Evolutionary conservation across 2,888 invertebrate species (phyloP), one percentile per base, ranked within the genome.

Genomic region (Frankliniella fusca): DNA sequence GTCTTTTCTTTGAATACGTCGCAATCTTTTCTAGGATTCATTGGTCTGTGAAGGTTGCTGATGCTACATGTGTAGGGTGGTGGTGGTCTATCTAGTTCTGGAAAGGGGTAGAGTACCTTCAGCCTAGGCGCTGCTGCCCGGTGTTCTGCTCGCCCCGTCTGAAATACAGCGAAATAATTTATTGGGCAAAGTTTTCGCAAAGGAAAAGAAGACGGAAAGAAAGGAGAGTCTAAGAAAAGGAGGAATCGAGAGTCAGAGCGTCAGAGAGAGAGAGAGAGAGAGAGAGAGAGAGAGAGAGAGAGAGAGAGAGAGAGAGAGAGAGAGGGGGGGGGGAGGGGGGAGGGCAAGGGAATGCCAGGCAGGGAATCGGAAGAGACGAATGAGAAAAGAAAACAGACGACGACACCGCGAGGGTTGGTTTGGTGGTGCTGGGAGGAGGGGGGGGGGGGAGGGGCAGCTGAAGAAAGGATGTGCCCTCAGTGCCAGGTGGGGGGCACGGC

Each of bases 151-250:
- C 70, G 70, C 70, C 70, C 12, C 70, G 70, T 76, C 70, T 23
- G 70, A 76, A 76, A 76, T 76, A 76, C 70, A 76, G 70, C 70
- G 12, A 76, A 76, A 76, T 76, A 76, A 76, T 76, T 76, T 76
- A 76, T 76, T 76, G 70, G 70, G 11, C 70, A 76, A 76, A 76
- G 23, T 76, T 76, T 76, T 76, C 70, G 70, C 27, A 23, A 38
- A 12, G 70, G 70, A 27, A 76, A 76, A 76, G 70, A 76, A 76
- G 70, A 76, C 70, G 27, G 27, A 61, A 61, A 61, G n/a, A 61
- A 61, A 18, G n/a, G 61, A 61, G 15, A 61, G 61, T 20, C 0
- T 7, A 18, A 61, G 61, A 61, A 15, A n/a, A n/a, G 61, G 61
- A 0, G 15, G 61, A 18, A 54, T 15, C n/a, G 5, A 61, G 20